Conservation (phyloP, 2,113 vertebrate genomes). For the Gambusia affinis region DNA sequence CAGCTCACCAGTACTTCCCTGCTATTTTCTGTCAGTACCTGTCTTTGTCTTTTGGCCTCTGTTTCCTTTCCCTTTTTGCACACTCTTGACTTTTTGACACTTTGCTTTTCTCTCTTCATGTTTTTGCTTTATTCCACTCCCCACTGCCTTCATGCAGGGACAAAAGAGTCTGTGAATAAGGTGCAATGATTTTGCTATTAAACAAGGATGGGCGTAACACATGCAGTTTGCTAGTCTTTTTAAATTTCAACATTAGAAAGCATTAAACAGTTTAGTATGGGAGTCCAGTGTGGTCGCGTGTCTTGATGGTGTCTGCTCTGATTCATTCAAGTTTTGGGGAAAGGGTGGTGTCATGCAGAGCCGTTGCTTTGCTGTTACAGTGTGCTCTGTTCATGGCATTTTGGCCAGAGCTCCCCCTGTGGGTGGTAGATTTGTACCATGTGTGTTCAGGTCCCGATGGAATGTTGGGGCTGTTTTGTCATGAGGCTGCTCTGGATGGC, state of each 20-base stretch:
- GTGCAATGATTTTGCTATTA: not conserved
- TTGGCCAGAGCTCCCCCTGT: too few species aligned
- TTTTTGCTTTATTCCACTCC: slow-evolving; percentile 10
- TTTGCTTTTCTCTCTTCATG: not conserved
- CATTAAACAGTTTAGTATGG: too few species aligned
- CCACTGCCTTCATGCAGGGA: not conserved
- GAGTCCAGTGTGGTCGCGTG: too few species aligned
- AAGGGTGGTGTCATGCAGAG: too few species aligned
- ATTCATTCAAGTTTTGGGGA: too few species aligned
- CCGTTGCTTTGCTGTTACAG: too few species aligned
- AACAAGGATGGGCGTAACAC: not conserved
- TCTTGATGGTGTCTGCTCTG: too few species aligned
- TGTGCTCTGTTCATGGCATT: too few species aligned
- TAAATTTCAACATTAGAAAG: not conserved
- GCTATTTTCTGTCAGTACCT: slow-evolving; percentile 26
- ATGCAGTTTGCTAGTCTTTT: not conserved
- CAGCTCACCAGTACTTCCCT: slow-evolving; percentile 17
- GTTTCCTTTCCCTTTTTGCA: slow-evolving; percentile 2
- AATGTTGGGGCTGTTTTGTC: too few species aligned
- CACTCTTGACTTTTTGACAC: slow-evolving; percentile 5
- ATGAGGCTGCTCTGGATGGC: too few species aligned
- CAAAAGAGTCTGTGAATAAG: not conserved
- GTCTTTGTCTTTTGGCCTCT: slow-evolving; percentile 16
- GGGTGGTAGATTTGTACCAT: too few species aligned
- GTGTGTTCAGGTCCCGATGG: too few species aligned